Conservation (phyloP, 1,140 invertebrate genomes). For the Hypsibius dujardini region DNA sequence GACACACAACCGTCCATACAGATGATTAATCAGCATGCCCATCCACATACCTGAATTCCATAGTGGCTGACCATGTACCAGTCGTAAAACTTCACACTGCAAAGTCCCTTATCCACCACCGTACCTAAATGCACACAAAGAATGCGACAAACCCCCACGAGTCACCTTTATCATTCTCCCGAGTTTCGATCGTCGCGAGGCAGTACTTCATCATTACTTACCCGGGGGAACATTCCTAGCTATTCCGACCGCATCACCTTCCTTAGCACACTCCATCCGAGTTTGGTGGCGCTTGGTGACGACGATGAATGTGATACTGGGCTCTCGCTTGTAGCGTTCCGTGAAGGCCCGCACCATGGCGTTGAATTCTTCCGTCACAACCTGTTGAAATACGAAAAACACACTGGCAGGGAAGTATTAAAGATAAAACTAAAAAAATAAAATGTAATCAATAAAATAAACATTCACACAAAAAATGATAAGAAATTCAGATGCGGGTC, state of each 20-base stretch:
- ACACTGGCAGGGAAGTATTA: too few relatives aligned
- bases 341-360: constrained; percentile 49
- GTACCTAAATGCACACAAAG: neutral
- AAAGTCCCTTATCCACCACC: constrained; percentile 59
- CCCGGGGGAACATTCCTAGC: constrained; percentile 56
- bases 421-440: too few relatives aligned
- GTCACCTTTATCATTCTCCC: neutral
- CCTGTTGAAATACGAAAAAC: neutral
- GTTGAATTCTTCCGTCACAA: constrained; percentile 30
- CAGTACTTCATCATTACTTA: too few relatives aligned
- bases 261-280: constrained; percentile 43
- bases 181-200: too few relatives aligned
- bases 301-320: constrained; percentile 58
- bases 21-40: neutral
- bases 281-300: constrained; percentile 83
- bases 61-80: constrained; percentile 59
- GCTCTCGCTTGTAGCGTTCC: constrained; percentile 34
- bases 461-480: constrained; percentile 13
- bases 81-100: constrained; percentile 59
- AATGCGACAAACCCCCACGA: neutral
- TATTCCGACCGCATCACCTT: constrained; percentile 26
- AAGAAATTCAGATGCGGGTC: neutral
- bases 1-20: neutral
- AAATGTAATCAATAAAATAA: too few relatives aligned
- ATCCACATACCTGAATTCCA: neutral